Percentiles rank a stretch among this genome's conserved stretches.
Conservation (phyloP, 2,888 invertebrate genomes). For the Deilephila elpenor region DNA sequence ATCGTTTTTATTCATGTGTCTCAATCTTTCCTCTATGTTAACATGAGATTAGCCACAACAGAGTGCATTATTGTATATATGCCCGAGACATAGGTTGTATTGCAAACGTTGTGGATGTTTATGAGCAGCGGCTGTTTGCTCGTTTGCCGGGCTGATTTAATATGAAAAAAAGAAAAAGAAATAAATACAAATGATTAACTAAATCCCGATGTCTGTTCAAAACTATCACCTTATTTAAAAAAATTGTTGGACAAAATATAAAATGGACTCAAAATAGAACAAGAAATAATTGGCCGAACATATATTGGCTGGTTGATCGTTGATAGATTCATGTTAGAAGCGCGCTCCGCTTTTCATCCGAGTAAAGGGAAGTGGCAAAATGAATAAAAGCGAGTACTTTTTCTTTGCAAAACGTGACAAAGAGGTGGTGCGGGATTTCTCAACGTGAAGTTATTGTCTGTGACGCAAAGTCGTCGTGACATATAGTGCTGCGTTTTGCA, state of each 20-base stretch:
- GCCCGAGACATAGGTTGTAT: too few relatives aligned
- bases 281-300: background rate
- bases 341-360: conserved; percentile 36
- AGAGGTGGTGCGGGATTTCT: conserved; percentile 76
- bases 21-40: too few relatives aligned
- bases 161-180: too few relatives aligned
- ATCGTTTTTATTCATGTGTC: too few relatives aligned
- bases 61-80: too few relatives aligned
- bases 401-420: conserved; percentile 78
- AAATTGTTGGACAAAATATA: background rate
- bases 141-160: too few relatives aligned
- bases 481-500: conserved; percentile 74
- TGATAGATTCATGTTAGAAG: conserved; percentile 32
- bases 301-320: background rate
- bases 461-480: conserved; percentile 74
- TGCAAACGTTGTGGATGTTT: too few relatives aligned
- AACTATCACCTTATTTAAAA: too few relatives aligned
- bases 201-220: too few relatives aligned
- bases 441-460: conserved; percentile 77
- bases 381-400: conserved; percentile 69
- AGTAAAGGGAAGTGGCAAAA: conserved; percentile 59
- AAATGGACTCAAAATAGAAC: background rate
- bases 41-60: too few relatives aligned
- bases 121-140: too few relatives aligned
- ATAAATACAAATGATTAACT: too few relatives aligned